Evolutionary conservation across 2,888 invertebrate species (phyloP), one percentile per base, ranked within the genome.

Genomic region (Tridacna gigas): DNA sequence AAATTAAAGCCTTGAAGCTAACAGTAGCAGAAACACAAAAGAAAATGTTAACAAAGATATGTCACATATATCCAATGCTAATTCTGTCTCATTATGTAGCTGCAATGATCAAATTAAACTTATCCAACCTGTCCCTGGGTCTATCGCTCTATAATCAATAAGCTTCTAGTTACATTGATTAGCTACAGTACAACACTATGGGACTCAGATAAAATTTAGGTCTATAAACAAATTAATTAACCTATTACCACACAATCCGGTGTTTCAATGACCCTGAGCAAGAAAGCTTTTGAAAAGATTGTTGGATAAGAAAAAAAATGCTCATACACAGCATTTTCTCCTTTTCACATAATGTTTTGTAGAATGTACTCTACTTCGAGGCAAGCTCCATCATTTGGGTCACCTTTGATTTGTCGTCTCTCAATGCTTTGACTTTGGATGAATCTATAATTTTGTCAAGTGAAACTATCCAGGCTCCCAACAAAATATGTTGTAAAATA

Each of bases 131-230:
- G 63, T 63, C 63, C 63, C 63, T 9, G 63, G 3, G 7, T 63
- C 3, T 63, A 3, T 1, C 25, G 2, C 48, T 45, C 2, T 48
- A 48, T 22, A 71, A 71, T 71, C 71, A 71, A 71, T 71, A 71
- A 71, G 71, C 71, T 71, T 71, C 71, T 48, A 48, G n/a, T 71
- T 45, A 71, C 71, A 71, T 71, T 71, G 71, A 45, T 71, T 71
- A 47, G 63, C 63, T 26, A 3, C 1, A 11, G 63, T 26, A 26
- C 56, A 56, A 11, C 63, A 25, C 63, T 63, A 25, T 22, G 25
- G 63, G 63, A 63, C 63, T 15, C 1, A 18, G 2, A 20, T 9
- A 3, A 56, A 56, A 20, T 20, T 9, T 37, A 37, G 37, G 37
- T 56, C 56, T 9, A 4, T 56, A n/a, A n/a, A 56, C 18, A 56